Base-by-base conservation (phyloP, 1,140 invertebrate genomes). In the Nasonia longicornis region DNA sequence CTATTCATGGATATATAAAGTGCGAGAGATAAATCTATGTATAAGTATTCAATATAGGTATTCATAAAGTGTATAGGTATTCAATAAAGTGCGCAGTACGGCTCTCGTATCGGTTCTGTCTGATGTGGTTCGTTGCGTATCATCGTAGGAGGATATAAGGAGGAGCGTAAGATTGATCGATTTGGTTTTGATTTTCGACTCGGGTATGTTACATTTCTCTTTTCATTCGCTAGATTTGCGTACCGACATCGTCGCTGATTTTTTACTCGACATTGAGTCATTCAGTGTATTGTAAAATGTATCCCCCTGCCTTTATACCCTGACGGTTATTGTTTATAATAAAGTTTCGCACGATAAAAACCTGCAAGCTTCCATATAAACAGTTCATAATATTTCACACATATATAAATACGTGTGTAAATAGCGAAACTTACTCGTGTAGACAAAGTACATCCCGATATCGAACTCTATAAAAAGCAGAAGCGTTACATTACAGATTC, bases 401-500 rank as follows among this genome's bases (percentile, higher is more conserved):
- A 8, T 7, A 58, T 35, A 20, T 71, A 14, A 7, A 71, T 38
- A 71, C 31, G 29, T 71, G 31, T 11, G 35, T 70, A 71, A 71
- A 42, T n/a, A 71, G 16, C 38, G 16, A 67, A 67, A 42, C 8
- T 71, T 35, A 35, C 14, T 70, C 64, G 16, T 7, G 63, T 66
- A 66, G 48, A 52, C 12, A 52, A 71, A 20, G 12, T 71, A 71
- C 35, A 38, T 31, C 22, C 16, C 31, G 69, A 71, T 26, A 26
- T 71, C 67, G 35, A 71, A 35, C 31, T 71, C 8, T 67, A 31
- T 67, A 67, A 71, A 71, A 73, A 73, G 71, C 71, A 26, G n/a
- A 73, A 73, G 71, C 71, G 7, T 29, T n/a, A 42, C 69, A 42
- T 31, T 42, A 20, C 29, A 58, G 52, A 1, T 58, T 38, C 38